These are phyloP conservation scores for Spodoptera litura DNA, from an alignment of 1,140 invertebrate genomes.

Conservation along the genomic window DNA sequence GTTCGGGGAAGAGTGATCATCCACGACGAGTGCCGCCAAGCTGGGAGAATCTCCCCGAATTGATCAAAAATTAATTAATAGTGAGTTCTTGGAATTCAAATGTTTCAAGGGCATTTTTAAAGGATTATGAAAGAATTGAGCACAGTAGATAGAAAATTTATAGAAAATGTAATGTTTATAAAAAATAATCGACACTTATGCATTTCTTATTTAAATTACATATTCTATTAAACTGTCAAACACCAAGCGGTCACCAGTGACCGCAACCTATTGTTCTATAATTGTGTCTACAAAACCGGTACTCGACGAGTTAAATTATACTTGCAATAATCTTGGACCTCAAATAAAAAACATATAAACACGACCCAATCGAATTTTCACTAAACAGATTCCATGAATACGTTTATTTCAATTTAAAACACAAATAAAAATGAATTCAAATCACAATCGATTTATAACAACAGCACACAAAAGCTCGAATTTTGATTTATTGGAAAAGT, in stretches of 20 bases:
- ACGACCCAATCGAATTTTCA: too few species aligned
- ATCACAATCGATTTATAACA: background rate
- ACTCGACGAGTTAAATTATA: too few species aligned
- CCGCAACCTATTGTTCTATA: too few species aligned
- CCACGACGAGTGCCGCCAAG: constrained; percentile 63
- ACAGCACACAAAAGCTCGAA: background rate
- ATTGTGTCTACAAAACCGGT: too few species aligned
- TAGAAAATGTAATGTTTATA: too few species aligned
- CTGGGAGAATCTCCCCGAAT: constrained; percentile 49
- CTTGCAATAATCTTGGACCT: too few species aligned
- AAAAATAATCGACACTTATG: too few species aligned
- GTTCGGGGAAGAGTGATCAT: constrained; percentile 77
- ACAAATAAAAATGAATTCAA: background rate
- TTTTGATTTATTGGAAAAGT: constrained; percentile 29
- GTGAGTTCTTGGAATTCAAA: background rate
- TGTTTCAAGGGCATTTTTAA: constrained; percentile 4
- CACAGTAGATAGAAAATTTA: too few species aligned
- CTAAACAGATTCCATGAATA: background rate
- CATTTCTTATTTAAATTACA: too few species aligned
- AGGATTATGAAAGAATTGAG: background rate
- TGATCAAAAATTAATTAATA: constrained; percentile 35
- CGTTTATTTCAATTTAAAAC: background rate
- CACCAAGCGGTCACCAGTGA: too few species aligned
- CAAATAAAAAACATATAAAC: too few species aligned
- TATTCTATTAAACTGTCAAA: too few species aligned